Conservation (phyloP, 2,888 invertebrate genomes). For the Elysia crispata region DNA sequence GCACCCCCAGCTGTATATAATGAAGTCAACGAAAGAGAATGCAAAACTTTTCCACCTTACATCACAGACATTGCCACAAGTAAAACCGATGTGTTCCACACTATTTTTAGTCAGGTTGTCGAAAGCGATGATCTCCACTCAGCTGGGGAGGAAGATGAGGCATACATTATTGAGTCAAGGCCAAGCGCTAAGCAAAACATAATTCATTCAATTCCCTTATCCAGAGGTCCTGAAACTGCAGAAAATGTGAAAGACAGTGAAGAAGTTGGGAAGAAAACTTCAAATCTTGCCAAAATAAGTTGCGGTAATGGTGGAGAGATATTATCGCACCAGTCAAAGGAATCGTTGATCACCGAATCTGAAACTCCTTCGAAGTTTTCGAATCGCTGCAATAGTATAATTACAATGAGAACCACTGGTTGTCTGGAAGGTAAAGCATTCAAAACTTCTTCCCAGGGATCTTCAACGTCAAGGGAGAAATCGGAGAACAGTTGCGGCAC, state of each 20-base stretch:
- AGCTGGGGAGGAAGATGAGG: not conserved
- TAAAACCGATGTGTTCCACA: constrained; percentile 47
- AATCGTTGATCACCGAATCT: not conserved
- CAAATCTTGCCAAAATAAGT: not conserved
- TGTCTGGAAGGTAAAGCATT: not conserved
- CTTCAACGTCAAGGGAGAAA: too few species aligned
- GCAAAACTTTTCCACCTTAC: not conserved
- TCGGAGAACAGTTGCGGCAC: not conserved
- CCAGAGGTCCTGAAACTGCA: not conserved
- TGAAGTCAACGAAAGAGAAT: too few species aligned
- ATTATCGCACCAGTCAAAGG: too few species aligned
- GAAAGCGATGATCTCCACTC: constrained; percentile 43
- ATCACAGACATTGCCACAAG: not conserved
- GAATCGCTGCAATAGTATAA: constrained; percentile 1
- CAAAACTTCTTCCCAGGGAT: not conserved
- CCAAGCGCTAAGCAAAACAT: constrained; percentile 12
- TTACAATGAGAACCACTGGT: not conserved
- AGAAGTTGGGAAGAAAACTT: not conserved
- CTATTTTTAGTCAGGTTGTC: constrained; percentile 52
- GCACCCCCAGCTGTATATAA: too few species aligned
- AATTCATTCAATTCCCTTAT: not conserved
- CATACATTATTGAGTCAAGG: not conserved
- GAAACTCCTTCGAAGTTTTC: not conserved
- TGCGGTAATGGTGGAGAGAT: not conserved
- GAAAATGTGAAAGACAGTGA: not conserved